Evolutionary conservation across 2,797 vertebrate genomes (phyloP).

Genomic region (Bradypodion ventrale): DNA sequence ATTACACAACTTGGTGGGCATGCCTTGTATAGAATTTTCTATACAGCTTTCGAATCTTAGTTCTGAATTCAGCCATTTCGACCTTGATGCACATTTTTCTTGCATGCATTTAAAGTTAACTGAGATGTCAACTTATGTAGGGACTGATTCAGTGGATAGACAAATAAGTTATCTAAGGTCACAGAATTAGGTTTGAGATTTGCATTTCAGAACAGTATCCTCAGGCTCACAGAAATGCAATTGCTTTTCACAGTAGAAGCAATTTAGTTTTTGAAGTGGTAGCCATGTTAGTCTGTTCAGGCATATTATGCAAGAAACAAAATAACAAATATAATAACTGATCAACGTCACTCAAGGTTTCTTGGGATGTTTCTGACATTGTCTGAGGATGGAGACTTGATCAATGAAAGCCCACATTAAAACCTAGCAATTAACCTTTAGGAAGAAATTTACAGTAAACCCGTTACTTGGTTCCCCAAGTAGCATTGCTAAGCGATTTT

Average conservation of each 20-base stretch:
- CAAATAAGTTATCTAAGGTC: not conserved
- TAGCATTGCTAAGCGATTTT: no score
- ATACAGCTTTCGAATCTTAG: not conserved
- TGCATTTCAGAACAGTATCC: conserved; percentile 1
- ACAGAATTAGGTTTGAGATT: conserved; percentile 10
- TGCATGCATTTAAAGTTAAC: not conserved
- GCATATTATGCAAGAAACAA: no score
- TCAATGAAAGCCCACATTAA: no score
- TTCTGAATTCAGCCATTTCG: conserved; percentile 3
- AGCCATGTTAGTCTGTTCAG: no score
- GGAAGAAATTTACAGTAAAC: no score
- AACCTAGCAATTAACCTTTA: no score
- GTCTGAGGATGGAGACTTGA: no score
- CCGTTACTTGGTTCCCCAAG: no score
- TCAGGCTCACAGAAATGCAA: not conserved
- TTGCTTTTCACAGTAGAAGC: conserved; percentile 11
- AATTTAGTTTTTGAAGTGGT: no score
- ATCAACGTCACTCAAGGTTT: no score
- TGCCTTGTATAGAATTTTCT: not conserved
- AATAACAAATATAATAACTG: no score
- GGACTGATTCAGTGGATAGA: not conserved
- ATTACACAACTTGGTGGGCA: not conserved
- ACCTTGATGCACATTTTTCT: not conserved
- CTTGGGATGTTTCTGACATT: no score
- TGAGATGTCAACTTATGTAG: not conserved